A percentile compares a stretch with the other conserved stretches of the same genome.
phyloP scores from a whole-genome alignment of 2,888 invertebrate genomes.

The Augochlorella aurata region DNA sequence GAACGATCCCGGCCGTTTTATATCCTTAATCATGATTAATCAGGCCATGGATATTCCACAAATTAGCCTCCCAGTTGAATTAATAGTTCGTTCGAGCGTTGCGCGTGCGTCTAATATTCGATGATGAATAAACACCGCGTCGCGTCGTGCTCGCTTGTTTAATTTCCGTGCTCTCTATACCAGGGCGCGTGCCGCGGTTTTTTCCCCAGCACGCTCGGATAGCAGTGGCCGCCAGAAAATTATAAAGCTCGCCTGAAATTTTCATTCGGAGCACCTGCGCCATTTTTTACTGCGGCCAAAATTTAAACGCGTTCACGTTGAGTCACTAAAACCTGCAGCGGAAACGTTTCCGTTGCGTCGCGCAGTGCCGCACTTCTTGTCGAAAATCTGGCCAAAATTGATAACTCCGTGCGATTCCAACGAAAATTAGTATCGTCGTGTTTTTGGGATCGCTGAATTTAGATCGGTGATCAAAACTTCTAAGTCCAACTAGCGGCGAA shows the following conservation, averaged over 20 bases:
- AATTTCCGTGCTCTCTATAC: slow-evolving; percentile 12
- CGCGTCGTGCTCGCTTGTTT: slow-evolving; percentile 7
- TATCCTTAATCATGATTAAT: slow-evolving; percentile 4
- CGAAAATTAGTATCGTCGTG: too few species aligned
- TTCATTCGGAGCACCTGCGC: slow-evolving; percentile 49
- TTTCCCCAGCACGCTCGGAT: slow-evolving; percentile 14
- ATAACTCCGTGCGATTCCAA: too few species aligned
- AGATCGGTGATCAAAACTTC: too few species aligned
- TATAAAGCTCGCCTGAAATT: slow-evolving; percentile 45
- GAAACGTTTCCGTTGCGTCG: slow-evolving; percentile 2
- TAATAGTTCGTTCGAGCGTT: slow-evolving; percentile 32
- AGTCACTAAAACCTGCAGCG: slow-evolving; percentile 26
- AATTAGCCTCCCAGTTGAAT: slow-evolving; percentile 1
- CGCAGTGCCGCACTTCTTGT: too few species aligned
- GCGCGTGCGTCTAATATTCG: slow-evolving; percentile 34
- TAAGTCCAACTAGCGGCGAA: too few species aligned
- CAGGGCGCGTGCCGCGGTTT: not conserved
- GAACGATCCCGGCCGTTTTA: not conserved
- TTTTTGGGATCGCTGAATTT: too few species aligned
- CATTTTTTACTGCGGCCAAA: slow-evolving; percentile 40
- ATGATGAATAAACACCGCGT: slow-evolving; percentile 29
- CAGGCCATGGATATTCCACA: not conserved
- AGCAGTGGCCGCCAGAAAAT: slow-evolving; percentile 31
- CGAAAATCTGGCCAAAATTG: too few species aligned
- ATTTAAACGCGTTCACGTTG: slow-evolving; percentile 40